Evolutionary conservation across 2,797 vertebrate species (phyloP).

Genomic region (Ispidina lecontei): DNA sequence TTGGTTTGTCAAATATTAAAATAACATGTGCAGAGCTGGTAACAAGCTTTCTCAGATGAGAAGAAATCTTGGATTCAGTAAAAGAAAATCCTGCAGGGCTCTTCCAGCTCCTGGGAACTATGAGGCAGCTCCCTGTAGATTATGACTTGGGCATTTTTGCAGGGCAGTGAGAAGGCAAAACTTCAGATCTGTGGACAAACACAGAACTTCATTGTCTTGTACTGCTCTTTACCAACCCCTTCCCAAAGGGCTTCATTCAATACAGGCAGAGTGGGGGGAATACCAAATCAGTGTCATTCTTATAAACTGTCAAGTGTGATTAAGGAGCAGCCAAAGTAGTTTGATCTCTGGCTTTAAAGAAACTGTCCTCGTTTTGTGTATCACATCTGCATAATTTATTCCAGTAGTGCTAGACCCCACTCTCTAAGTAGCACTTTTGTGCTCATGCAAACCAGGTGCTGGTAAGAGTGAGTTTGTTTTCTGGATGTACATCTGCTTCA

Average conservation of each 20-base stretch:
- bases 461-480: slow-evolving; percentile 10
- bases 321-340: slow-evolving; percentile 44
- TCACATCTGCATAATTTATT: slow-evolving; percentile 33
- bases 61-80: background rate
- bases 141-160: background rate
- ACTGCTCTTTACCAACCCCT: slow-evolving; percentile 19
- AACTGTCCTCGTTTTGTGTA: background rate
- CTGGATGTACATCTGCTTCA: background rate
- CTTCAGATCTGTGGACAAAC: slow-evolving; percentile 14
- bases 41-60: background rate
- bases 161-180: background rate
- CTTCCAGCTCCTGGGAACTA: background rate
- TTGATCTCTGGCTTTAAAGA: slow-evolving; percentile 52
- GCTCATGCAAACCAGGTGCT: slow-evolving; percentile 20
- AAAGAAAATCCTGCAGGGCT: background rate
- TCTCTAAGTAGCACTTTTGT: slow-evolving; percentile 19
- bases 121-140: background rate
- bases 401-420: slow-evolving; percentile 3
- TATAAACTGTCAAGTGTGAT: slow-evolving; percentile 11
- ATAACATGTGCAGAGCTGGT: background rate
- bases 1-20: background rate
- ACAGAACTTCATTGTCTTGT: slow-evolving; percentile 27
- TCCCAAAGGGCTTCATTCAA: slow-evolving; percentile 14
- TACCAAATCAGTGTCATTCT: background rate
- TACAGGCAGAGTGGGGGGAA: background rate